Evolutionary conservation across 1,140 invertebrate species (phyloP).

Genomic region (Drosophila sp.): DNA sequence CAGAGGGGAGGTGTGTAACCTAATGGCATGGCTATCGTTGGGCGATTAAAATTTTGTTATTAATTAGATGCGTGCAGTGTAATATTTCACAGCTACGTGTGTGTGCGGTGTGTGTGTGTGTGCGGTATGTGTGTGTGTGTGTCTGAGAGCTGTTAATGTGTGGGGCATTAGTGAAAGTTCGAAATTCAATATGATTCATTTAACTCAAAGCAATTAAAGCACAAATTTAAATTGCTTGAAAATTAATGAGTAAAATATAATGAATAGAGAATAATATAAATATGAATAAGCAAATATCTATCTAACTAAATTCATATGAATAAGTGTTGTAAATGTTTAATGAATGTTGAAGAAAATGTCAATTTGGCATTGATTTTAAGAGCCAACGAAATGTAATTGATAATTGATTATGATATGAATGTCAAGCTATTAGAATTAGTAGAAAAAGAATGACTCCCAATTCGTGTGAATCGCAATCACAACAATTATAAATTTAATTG

Average conservation of each 20-base stretch:
- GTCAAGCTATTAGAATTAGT: not conserved
- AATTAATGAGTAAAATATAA: constrained; percentile 9
- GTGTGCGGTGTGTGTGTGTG: constrained; percentile 10
- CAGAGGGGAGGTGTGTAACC: not conserved
- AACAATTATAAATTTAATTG: too few species aligned
- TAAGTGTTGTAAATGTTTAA: too few species aligned
- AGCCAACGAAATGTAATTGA: not conserved
- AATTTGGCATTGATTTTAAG: too few species aligned
- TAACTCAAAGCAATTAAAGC: constrained; percentile 32
- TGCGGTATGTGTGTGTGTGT: constrained; percentile 11
- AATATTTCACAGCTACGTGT: constrained; percentile 64
- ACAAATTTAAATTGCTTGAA: constrained; percentile 29
- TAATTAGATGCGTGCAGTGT: constrained; percentile 68
- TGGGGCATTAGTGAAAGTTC: constrained; percentile 54
- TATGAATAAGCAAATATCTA: too few species aligned
- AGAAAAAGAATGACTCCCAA: constrained; percentile 2
- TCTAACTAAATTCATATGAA: too few species aligned
- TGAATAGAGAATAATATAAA: not conserved
- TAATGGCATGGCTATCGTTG: constrained; percentile 61
- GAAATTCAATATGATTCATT: constrained; percentile 53
- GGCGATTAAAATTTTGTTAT: constrained; percentile 77
- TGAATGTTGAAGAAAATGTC: too few species aligned
- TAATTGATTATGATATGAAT: constrained; percentile 5
- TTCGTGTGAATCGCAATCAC: not conserved
- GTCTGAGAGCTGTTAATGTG: constrained; percentile 63